Evolutionary conservation across 2,888 invertebrate genomes (phyloP).

Genomic region (Prosapia bicincta): DNA sequence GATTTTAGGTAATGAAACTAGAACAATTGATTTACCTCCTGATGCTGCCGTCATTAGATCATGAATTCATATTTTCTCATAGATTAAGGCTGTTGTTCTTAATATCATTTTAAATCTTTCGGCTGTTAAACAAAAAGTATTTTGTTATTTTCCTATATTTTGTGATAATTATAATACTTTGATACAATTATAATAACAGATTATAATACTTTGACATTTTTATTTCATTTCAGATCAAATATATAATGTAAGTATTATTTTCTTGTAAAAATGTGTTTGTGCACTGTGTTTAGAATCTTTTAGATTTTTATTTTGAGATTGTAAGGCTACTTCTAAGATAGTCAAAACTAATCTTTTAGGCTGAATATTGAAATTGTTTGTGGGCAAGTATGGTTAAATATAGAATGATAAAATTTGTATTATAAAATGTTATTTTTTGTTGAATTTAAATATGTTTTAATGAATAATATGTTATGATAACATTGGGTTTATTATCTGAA

Average conservation of each 20-base stretch:
- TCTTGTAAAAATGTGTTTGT: not conserved
- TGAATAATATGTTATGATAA: no score
- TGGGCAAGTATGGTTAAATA: not conserved
- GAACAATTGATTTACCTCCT: slow-evolving; percentile 78
- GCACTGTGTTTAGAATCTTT: not conserved
- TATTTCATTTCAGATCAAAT: not conserved
- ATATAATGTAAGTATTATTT: not conserved
- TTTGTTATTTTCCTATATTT: slow-evolving; percentile 27
- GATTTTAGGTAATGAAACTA: slow-evolving; percentile 85
- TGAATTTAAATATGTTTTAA: not conserved
- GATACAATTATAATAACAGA: no score
- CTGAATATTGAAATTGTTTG: not conserved
- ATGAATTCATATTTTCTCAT: slow-evolving; percentile 4
- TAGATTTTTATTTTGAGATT: not conserved
- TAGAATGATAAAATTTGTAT: not conserved
- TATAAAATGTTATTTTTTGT: not conserved
- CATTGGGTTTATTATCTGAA: no score
- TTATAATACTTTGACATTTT: not conserved
- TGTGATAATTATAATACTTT: no score
- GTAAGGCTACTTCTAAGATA: not conserved
- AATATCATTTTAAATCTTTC: slow-evolving; percentile 12
- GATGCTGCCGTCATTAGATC: slow-evolving; percentile 11
- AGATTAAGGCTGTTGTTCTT: slow-evolving; percentile 22
- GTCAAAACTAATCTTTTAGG: no score
- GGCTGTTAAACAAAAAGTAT: slow-evolving; percentile 26